A percentile compares a stretch with the other conserved stretches of the same genome.
Evolutionary conservation across 1,140 invertebrate genomes (phyloP).

Genomic region (Drosophila elegans): DNA sequence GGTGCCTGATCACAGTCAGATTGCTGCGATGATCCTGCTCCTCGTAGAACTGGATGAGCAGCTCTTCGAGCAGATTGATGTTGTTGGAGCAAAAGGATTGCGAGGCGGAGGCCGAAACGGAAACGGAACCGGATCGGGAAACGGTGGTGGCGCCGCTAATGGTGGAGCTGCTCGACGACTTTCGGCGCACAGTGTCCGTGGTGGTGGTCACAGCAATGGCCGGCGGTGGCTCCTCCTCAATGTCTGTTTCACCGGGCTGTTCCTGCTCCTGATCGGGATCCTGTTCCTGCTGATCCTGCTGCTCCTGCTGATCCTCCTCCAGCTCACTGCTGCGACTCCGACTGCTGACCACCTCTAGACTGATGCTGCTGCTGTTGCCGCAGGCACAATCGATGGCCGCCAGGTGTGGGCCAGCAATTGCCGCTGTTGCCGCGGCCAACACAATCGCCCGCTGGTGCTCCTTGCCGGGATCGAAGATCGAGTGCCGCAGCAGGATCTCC

Average conservation of each 20-base stretch:
- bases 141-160: constrained; percentile 45
- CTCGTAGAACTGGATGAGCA: constrained; percentile 81
- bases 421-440: constrained; percentile 63
- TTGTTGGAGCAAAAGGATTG: constrained; percentile 37
- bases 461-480: constrained; percentile 75
- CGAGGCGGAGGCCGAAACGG: constrained; percentile 52
- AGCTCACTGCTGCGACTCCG: constrained; percentile 38
- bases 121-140: constrained; percentile 45
- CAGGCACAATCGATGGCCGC: constrained; percentile 23
- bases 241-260: constrained; percentile 1
- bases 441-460: constrained; percentile 61
- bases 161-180: constrained; percentile 44
- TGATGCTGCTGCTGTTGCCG: constrained; percentile 34
- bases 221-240: constrained; percentile 22
- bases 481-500: constrained; percentile 76
- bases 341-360: constrained; percentile 31
- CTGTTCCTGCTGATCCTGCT: background rate
- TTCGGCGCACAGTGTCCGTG: constrained; percentile 45
- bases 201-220: constrained; percentile 34
- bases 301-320: constrained; percentile 30
- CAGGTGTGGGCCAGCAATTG: constrained; percentile 44
- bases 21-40: constrained; percentile 66
- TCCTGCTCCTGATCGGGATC: constrained; percentile 10
- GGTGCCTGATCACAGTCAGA: constrained; percentile 47
- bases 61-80: constrained; percentile 74